Evolutionary conservation across 2,888 invertebrate species (phyloP), one percentile per base, ranked within the genome.

Genomic region (Dromius quadrimaculatus): DNA sequence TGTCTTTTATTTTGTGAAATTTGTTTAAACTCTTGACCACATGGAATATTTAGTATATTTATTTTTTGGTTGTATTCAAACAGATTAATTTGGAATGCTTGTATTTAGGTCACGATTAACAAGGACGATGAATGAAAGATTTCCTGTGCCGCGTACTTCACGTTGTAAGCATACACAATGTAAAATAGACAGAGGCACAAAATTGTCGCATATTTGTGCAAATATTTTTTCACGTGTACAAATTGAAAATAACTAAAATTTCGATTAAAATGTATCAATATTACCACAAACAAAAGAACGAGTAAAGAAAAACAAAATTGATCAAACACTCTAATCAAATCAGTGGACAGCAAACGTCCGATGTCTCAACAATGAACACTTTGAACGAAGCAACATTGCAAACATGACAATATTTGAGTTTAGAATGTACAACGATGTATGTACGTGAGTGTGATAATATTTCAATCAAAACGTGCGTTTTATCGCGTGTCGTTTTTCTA

Each of bases 371-470:
- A 54, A 54, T 54, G 50, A 28, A 28, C 50, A 54, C 50, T 54
- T 47, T 54, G 13, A 23, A 11, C 47, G 47, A 28, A 54, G 28
- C 50, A 54, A 54, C 23, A 54, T 11, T 28, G 78, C 78, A 79
- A 80, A 81, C 81, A 81, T 79, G 80, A 80, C 79, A 81, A 82
- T 81, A 81, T 81, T 81, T 81, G 80, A 78, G 78, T 77, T 75
- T 76, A 76, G 76, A 45, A 17, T 8, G 20, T 6, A 17, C 19
- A 23, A 23, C 41, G 41, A 41, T 4, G 11, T n/a, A n/a, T n/a
- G n/a, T n/a, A n/a, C n/a, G n/a, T n/a, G n/a, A n/a, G n/a, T n/a
- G n/a, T n/a, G n/a, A n/a, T n/a, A n/a, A n/a, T n/a, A n/a, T n/a
- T n/a, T n/a, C n/a, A n/a, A n/a, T n/a, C n/a, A n/a, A n/a, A n/a